Conservation (phyloP, 2,113 vertebrate species). For the Petroica traversi region DNA sequence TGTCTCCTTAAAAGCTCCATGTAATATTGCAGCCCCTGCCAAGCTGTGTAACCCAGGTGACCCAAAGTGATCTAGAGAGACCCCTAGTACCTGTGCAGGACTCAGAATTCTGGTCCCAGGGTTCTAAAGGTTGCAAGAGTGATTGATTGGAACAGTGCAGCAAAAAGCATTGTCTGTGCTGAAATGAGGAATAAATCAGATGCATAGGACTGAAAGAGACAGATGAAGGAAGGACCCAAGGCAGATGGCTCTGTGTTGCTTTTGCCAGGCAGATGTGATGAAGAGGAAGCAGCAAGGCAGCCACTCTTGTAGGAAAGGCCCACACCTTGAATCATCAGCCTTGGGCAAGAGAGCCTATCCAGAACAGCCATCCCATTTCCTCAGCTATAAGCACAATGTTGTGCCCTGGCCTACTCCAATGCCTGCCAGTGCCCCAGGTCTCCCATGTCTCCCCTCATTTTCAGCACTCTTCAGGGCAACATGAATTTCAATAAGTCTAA, state of each 20-base stretch:
- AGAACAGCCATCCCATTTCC: not conserved
- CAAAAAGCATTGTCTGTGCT: not conserved
- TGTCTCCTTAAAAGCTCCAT: not conserved
- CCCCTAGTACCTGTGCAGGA: not conserved
- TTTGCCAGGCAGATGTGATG: not conserved
- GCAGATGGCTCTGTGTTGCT: not conserved
- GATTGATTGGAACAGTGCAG: not conserved
- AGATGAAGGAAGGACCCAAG: not conserved
- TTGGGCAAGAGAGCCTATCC: not conserved
- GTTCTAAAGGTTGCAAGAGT: not conserved
- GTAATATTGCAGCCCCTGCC: not conserved
- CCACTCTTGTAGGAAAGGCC: not conserved
- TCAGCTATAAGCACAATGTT: not conserved
- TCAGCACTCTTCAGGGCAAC: not conserved
- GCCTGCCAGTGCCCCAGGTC: not conserved
- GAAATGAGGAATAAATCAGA: not conserved
- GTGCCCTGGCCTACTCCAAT: not conserved
- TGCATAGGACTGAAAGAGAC: not conserved
- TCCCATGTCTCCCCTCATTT: not conserved
- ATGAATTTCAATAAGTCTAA: not conserved
- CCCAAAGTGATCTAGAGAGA: not conserved
- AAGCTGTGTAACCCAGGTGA: not conserved
- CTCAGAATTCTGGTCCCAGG: not conserved
- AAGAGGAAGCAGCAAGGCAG: not conserved
- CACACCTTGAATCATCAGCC: not conserved